Percentiles rank a stretch among this genome's conserved stretches.
phyloP scores from a whole-genome alignment of 2,888 invertebrate species.

The Drosophila borealis region DNA sequence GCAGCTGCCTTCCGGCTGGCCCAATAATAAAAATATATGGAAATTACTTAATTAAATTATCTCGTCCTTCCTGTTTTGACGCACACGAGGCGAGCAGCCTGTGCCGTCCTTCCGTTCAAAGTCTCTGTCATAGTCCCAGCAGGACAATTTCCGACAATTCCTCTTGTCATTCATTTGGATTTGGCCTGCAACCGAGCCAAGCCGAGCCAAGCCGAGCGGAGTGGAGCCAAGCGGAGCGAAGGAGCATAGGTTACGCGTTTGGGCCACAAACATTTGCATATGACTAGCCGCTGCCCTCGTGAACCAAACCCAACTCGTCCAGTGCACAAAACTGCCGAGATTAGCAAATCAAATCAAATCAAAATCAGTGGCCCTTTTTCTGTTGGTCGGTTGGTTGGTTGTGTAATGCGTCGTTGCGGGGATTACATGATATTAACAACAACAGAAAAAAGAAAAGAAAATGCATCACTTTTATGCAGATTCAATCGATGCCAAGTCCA shows the following conservation, averaged over 20 bases:
- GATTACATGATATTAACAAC: no score
- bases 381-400: conserved; percentile 1
- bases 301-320: conserved; percentile 2
- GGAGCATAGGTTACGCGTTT: neutral
- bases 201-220: neutral
- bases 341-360: conserved; percentile 32
- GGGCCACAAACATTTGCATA: conserved; percentile 42
- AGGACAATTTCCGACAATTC: conserved; percentile 62
- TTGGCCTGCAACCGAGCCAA: conserved; percentile 28
- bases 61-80: conserved; percentile 50
- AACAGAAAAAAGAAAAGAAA: no score
- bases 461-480: no score
- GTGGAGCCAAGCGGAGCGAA: neutral
- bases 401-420: no score
- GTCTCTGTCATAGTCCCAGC: conserved; percentile 40
- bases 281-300: conserved; percentile 13
- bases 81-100: no score
- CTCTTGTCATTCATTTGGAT: conserved; percentile 62
- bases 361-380: conserved; percentile 7
- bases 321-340: conserved; percentile 2
- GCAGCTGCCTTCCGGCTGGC: conserved; percentile 2
- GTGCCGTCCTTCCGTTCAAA: no score
- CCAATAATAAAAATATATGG: conserved; percentile 75
- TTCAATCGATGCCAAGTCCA: no score
- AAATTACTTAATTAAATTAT: conserved; percentile 79